A percentile compares a stretch with the other conserved stretches of the same genome.
Evolutionary conservation across 2,113 vertebrate genomes (phyloP).

Genomic region (Barnardius zonarius): DNA sequence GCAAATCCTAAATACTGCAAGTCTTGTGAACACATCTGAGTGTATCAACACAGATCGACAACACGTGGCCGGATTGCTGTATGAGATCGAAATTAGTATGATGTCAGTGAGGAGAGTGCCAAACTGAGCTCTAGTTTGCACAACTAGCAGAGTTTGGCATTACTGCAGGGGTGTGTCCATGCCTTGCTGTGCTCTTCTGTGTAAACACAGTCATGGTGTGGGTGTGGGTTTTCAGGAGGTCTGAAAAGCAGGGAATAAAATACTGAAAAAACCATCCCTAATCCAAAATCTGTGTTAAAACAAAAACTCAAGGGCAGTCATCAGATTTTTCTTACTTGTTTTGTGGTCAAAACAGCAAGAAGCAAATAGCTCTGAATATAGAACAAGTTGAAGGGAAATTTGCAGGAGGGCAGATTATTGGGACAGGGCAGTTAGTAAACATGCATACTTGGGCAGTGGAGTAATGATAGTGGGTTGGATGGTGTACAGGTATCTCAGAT

Average conservation of each 20-base stretch:
- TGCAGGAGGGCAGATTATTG: neutral
- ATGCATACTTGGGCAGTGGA: neutral
- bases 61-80: neutral
- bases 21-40: neutral
- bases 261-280: neutral
- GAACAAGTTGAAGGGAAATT: neutral
- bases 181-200: neutral
- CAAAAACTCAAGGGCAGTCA: neutral
- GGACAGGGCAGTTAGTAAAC: neutral
- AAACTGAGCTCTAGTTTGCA: neutral
- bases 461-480: neutral
- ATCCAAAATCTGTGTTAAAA: neutral
- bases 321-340: neutral
- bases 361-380: neutral
- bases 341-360: neutral
- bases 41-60: neutral
- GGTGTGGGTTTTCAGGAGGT: constrained; percentile 8
- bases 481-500: neutral
- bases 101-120: neutral
- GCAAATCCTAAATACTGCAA: neutral
- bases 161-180: neutral
- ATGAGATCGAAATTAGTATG: neutral
- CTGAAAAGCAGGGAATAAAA: neutral
- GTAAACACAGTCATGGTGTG: neutral
- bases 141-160: neutral